A percentile compares a stretch with the other conserved stretches of the same genome.
Conservation (phyloP, 2,113 vertebrate genomes). For the Ophiodon elongatus region DNA sequence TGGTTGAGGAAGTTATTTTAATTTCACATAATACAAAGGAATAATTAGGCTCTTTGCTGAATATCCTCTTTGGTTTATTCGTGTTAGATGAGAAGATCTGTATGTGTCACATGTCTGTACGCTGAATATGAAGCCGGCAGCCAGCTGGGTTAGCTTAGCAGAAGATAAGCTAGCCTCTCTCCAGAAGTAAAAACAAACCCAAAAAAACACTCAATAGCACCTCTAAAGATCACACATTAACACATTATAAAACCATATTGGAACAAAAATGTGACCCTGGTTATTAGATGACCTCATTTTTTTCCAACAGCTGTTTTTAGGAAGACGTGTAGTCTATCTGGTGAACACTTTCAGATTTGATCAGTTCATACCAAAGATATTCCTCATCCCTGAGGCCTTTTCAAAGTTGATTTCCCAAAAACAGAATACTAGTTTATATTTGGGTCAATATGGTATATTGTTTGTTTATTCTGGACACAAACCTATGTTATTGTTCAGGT, state of each 20-base stretch:
- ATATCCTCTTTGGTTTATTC: neutral
- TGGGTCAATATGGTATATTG: neutral
- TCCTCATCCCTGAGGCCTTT: neutral
- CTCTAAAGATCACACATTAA: neutral
- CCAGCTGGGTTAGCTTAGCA: neutral
- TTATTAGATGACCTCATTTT: neutral
- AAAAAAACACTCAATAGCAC: neutral
- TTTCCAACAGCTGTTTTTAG: neutral
- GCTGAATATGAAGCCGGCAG: neutral
- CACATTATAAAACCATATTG: neutral
- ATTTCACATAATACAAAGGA: neutral
- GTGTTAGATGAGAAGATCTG: neutral
- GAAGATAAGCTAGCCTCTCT: neutral
- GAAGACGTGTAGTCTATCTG: neutral
- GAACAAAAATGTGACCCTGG: neutral
- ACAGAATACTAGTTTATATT: neutral
- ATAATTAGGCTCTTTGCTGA: neutral
- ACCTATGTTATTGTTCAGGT: neutral
- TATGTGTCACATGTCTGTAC: neutral
- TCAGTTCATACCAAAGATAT: neutral
- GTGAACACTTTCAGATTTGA: neutral
- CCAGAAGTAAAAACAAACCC: neutral
- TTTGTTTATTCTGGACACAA: neutral
- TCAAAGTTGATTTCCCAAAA: neutral
- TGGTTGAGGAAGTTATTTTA: neutral